Evolutionary conservation across 2,113 vertebrate genomes (phyloP).

Genomic region (Psephotus haematonotus): DNA sequence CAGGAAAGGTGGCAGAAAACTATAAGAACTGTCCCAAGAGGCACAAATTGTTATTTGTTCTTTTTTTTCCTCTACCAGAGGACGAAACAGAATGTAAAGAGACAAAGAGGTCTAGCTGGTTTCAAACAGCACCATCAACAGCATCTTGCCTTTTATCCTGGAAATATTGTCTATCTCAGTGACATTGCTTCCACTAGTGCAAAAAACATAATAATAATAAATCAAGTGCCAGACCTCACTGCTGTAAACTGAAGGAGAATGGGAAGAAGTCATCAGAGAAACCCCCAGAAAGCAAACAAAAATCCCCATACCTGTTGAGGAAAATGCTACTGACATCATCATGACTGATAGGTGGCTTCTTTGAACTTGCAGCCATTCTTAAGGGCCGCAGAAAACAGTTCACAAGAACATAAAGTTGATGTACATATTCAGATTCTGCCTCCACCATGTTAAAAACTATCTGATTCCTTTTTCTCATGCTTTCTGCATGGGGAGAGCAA

Average conservation of each 20-base stretch:
- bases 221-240: neutral
- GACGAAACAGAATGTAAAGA: neutral
- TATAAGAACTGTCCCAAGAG: neutral
- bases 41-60: neutral
- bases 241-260: neutral
- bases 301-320: constrained; percentile 88
- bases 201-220: too few relatives aligned
- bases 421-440: constrained; percentile 95
- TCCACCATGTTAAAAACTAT: constrained; percentile 99
- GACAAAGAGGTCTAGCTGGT: neutral
- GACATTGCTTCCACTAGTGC: neutral
- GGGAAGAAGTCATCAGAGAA: neutral
- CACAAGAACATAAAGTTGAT: constrained; percentile 94
- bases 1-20: neutral
- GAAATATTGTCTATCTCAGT: neutral
- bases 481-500: constrained; percentile 98
- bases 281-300: neutral
- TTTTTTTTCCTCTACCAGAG: neutral
- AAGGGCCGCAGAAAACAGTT: constrained; percentile 95
- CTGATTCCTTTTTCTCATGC: constrained; percentile 98
- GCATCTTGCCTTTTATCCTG: neutral
- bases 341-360: constrained; percentile 94
- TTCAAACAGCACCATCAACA: neutral
- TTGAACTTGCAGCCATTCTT: constrained; percentile 97
- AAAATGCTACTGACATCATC: constrained; percentile 98